Percentiles rank a stretch among this genome's conserved stretches.
These are phyloP conservation scores for Aphis craccivora DNA, from an alignment of 1,140 invertebrate genomes.

Conservation along the genomic window DNA sequence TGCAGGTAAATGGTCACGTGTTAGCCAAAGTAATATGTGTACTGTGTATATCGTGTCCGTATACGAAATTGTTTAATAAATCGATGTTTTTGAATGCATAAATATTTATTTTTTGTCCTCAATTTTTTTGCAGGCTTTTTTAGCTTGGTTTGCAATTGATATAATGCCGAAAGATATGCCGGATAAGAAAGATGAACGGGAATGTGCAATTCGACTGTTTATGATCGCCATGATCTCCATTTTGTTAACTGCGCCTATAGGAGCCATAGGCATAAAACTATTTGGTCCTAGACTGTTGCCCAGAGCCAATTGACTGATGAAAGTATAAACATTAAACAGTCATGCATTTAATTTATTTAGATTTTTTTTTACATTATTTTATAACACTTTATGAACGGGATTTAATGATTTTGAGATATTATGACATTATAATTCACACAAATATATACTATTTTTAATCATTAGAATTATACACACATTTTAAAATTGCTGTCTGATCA, in stretches of 20 bases:
- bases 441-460: neutral
- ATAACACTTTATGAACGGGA: neutral
- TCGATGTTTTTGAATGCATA: neutral
- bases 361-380: neutral
- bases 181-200: constrained; percentile 61
- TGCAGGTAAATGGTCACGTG: constrained; percentile 67
- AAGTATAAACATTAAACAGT: neutral
- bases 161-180: too few relatives aligned
- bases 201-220: constrained; percentile 67
- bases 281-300: constrained; percentile 65
- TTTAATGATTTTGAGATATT: neutral
- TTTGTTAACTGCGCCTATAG: constrained; percentile 76
- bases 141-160: constrained; percentile 71
- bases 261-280: constrained; percentile 68
- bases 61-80: neutral
- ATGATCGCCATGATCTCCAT: constrained; percentile 76
- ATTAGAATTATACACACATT: neutral
- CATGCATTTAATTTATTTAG: neutral
- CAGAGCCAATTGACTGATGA: neutral
- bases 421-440: neutral
- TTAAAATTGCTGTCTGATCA: neutral
- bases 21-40: neutral
- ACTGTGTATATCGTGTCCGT: too few relatives aligned
- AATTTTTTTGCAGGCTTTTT: constrained; percentile 67
- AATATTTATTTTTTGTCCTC: neutral